Percentiles rank a stretch among this genome's conserved stretches.
These are phyloP conservation scores for Eretmocerus hayati DNA, from an alignment of 2,888 invertebrate species.

Conservation along the genomic window DNA sequence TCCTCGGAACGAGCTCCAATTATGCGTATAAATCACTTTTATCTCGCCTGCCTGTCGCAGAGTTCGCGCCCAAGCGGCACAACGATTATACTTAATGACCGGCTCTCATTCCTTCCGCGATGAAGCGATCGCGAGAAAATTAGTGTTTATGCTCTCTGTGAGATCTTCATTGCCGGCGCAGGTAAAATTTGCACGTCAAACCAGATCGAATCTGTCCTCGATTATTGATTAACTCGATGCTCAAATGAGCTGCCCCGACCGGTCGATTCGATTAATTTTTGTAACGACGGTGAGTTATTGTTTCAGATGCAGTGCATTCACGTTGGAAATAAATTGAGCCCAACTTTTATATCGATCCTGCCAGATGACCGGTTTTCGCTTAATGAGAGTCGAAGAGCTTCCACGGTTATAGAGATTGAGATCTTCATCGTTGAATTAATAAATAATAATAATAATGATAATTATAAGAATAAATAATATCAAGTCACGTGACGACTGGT, in stretches of 20 bases:
- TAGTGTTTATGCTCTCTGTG: conserved; percentile 5
- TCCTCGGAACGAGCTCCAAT: conserved; percentile 13
- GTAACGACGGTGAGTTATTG: too few relatives aligned
- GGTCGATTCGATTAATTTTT: too few relatives aligned
- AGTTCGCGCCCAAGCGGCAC: conserved; percentile 6
- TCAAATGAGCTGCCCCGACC: neutral
- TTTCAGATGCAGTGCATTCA: too few relatives aligned
- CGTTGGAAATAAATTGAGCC: too few relatives aligned
- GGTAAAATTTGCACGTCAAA: conserved; percentile 10
- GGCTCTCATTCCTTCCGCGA: neutral
- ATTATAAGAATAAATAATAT: too few relatives aligned
- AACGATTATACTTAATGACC: conserved; percentile 22
- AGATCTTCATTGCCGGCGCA: conserved; percentile 13
- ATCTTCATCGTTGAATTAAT: too few relatives aligned
- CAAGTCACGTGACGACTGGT: too few relatives aligned
- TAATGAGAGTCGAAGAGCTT: too few relatives aligned
- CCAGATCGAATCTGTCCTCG: conserved; percentile 4
- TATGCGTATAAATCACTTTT: conserved; percentile 22
- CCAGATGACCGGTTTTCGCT: too few relatives aligned
- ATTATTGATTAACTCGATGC: conserved; percentile 8
- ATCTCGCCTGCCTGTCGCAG: conserved; percentile 11
- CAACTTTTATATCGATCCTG: too few relatives aligned
- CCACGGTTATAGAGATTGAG: too few relatives aligned
- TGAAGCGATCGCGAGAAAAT: conserved; percentile 1
- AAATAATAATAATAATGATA: too few relatives aligned